Evolutionary conservation across 2,888 invertebrate species (phyloP), one percentile per base, ranked within the genome.

Genomic region (Lasioglossum marginatum): DNA sequence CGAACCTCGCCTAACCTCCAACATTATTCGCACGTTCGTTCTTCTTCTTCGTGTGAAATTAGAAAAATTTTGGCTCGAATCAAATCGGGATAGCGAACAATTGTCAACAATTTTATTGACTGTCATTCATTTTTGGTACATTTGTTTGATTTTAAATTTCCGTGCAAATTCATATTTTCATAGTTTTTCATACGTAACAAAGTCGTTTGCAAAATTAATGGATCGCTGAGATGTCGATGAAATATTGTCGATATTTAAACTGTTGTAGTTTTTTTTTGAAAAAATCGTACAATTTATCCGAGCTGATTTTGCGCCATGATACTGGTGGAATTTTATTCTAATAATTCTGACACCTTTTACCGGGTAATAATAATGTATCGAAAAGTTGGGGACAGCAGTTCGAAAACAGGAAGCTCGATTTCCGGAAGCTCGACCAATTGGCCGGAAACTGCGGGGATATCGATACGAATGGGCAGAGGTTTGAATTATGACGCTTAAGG

Each of bases 401-500:
- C 66, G 31, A 66, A 31, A 66, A 34, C 31, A 19, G 31, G 66
- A 66, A 66, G 16, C 66, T 66, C 66, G 66, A 34, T 66, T 34
- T 43, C 43, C 71, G 40, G 6, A 71, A 27, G 23, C 68, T 57
- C 68, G 45, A 23, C 57, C 68, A 34, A 74, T 79, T 70, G 70
- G 40, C 4, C 45, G 6, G 8, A 27, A 79, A 75, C 68, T 19
- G 70, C 48, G 23, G 8, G 48, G n/a, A 31, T 45, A 57, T 70
- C 80, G 80, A 82, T 82, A 75, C 74, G 31, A n/a, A 16, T 23
- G 31, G 37, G 23, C 31, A 16, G 14, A n/a, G 31, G 60, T 37
- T 70, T 83, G 81, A 89, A 78, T 87, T 84, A 82, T 84, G 82
- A 79, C 72, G 77, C 73, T 37, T 66, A 85, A 84, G 81, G 77